These are phyloP conservation scores for Reticulitermes lucifugus DNA, from an alignment of 2,888 invertebrate genomes.

Conservation along the genomic window DNA sequence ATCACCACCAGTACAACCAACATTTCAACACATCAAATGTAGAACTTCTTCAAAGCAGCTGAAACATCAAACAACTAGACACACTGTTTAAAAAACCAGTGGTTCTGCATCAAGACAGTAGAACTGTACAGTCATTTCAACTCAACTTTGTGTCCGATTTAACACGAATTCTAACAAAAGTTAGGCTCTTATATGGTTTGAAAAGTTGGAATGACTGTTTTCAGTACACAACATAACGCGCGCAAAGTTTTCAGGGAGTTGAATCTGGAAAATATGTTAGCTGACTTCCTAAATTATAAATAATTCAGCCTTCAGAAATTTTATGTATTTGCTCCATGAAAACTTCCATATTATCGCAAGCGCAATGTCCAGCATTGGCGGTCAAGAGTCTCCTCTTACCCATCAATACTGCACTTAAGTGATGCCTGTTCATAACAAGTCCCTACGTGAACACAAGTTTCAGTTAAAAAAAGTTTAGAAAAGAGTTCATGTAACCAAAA, in stretches of 20 bases:
- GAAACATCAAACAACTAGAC: no score
- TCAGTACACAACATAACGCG: not conserved
- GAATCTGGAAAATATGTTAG: not conserved
- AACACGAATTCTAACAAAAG: not conserved
- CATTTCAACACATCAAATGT: not conserved
- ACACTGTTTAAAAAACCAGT: not conserved
- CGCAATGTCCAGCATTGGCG: not conserved
- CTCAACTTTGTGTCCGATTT: not conserved
- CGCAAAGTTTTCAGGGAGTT: constrained; percentile 18
- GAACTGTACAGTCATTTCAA: constrained; percentile 7
- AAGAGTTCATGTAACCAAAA: no score
- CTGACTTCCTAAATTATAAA: not conserved
- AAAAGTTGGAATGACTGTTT: constrained; percentile 1
- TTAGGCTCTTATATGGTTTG: not conserved
- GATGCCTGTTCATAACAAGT: constrained; percentile 13
- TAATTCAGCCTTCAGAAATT: not conserved
- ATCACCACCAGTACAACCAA: not conserved
- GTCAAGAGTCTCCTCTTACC: not conserved
- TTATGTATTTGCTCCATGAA: not conserved
- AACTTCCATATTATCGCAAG: constrained; percentile 16
- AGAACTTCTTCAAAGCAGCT: no score
- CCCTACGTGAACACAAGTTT: not conserved
- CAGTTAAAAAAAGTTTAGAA: not conserved
- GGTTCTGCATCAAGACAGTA: constrained; percentile 1
- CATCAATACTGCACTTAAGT: constrained; percentile 4